A percentile compares a stretch with the other conserved stretches of the same genome.
phyloP scores from a whole-genome alignment of 2,797 vertebrate genomes.

The Hyperoplus immaculatus region DNA sequence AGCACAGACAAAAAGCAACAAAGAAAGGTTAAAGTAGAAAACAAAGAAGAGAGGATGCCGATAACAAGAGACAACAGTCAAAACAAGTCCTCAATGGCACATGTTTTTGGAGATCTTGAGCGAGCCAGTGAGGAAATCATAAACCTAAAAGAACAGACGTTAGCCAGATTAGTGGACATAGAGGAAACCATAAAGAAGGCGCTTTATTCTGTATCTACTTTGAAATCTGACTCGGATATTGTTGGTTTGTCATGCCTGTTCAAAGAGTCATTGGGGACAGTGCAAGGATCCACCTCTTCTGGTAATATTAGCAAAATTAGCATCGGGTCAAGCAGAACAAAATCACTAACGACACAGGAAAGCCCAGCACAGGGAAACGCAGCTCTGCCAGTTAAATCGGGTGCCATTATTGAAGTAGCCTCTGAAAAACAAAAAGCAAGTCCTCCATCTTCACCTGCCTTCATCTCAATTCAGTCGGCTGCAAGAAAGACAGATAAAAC shows the following conservation, averaged over 20 bases:
- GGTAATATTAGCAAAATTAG: conserved; percentile 87
- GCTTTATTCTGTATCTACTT: conserved; percentile 92
- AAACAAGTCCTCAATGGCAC: conserved; percentile 85
- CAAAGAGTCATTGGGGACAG: conserved; percentile 88
- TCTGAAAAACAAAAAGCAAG: conserved; percentile 74
- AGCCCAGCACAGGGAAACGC: conserved; percentile 31
- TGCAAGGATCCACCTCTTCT: conserved; percentile 70
- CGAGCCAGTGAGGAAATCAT: conserved; percentile 93
- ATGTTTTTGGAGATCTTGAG: conserved; percentile 93
- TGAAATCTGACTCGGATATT: conserved; percentile 93
- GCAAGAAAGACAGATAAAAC: conserved; percentile 84
- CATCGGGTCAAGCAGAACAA: conserved; percentile 86
- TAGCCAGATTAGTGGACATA: conserved; percentile 92
- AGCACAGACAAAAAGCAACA: conserved; percentile 64
- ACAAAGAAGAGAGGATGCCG: conserved; percentile 57
- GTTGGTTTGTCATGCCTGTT: conserved; percentile 89
- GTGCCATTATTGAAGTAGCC: conserved; percentile 53
- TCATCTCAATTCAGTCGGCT: conserved; percentile 92
- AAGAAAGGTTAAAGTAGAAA: conserved; percentile 55
- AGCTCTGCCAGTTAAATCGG: conserved; percentile 43
- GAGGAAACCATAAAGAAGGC: conserved; percentile 95
- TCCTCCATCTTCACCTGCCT: conserved; percentile 90
- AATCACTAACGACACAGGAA: conserved; percentile 61
- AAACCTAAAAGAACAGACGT: conserved; percentile 93
- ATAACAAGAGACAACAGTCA: conserved; percentile 72